Base-by-base conservation (phyloP, 1,140 invertebrate species). In the Planococcus citri region DNA sequence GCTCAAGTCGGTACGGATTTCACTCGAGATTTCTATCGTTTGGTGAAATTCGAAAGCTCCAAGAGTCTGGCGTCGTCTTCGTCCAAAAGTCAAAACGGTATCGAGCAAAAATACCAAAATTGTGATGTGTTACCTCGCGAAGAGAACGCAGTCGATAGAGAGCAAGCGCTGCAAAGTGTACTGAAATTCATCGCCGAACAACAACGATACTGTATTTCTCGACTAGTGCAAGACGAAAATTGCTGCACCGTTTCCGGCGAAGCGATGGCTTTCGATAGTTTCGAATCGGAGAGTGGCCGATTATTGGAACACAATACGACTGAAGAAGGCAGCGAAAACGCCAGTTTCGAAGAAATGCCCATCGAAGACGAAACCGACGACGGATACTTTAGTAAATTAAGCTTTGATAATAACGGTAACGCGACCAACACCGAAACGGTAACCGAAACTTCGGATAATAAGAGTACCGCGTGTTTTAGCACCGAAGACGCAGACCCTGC, bases 21-120 rank as follows among this genome's bases (percentile, higher is more conserved):
- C 73, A 89, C 88, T 4, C 79, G 87, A 71, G 88, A 90, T 78
- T 90, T 89, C 78, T 85, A 83, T 75, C 82, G 87, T 27, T 81
- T 90, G 68, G 88, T 89, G 33, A 88, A 88, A 78, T 89, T 89
- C 74, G 88, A 89, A 78, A 89, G 87, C 76, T 88, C 85, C 70
- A 88, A 88, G 76, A 89, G 87, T 76, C 79, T 89, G 74, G 87
- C 87, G n/a, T 88, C 86, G 9, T 88, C 85, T 70, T 88, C 87
- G 21, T 88, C 87, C 24, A 51, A 70, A 9, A 72, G 71, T 24
- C 38, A 68, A 1, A 72, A 64, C 0, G 51, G 70, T 17, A 27
- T 29, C 17, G 58, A 41, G 70, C 14, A 1, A 6, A 64, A 69
- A 69, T 29, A 27, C 51, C 33, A n/a, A 14, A 70, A 61, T 20